Percentiles rank a stretch among this genome's conserved stretches.
Conservation (phyloP, 2,113 vertebrate species). For the Dolichallabes microphthalmus region DNA sequence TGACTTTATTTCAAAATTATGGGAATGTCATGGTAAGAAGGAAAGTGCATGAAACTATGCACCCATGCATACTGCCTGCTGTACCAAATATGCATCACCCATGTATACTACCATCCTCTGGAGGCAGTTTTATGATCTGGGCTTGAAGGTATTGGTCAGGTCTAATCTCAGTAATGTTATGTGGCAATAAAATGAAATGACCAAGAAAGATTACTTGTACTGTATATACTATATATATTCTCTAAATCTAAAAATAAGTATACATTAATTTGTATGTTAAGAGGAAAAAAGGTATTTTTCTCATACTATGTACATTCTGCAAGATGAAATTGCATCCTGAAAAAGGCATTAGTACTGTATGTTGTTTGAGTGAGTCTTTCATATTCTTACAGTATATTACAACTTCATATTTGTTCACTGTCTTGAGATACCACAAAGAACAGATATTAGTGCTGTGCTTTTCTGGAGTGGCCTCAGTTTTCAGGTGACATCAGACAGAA, state of each 20-base stretch:
- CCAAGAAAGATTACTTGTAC: no score
- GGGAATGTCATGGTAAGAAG: no score
- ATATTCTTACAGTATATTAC: neutral
- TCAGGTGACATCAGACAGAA: conserved; percentile 60
- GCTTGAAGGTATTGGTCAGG: no score
- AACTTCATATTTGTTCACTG: neutral
- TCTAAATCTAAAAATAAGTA: neutral
- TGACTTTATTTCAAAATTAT: no score
- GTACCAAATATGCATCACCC: no score
- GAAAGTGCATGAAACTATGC: no score
- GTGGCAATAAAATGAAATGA: no score
- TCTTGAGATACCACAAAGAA: neutral
- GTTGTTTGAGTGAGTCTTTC: neutral
- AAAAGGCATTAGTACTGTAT: neutral
- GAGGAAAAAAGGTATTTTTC: no score
- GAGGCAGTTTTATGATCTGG: no score
- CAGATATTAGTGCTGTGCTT: neutral
- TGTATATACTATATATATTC: neutral
- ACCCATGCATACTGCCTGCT: no score
- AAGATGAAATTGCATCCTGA: neutral
- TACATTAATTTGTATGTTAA: neutral
- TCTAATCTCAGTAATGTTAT: no score
- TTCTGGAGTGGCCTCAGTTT: neutral
- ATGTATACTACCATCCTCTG: no score
- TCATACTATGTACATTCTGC: neutral